Base-by-base conservation (phyloP, 1,140 invertebrate genomes). In the Teleopsis dalmanni region DNA sequence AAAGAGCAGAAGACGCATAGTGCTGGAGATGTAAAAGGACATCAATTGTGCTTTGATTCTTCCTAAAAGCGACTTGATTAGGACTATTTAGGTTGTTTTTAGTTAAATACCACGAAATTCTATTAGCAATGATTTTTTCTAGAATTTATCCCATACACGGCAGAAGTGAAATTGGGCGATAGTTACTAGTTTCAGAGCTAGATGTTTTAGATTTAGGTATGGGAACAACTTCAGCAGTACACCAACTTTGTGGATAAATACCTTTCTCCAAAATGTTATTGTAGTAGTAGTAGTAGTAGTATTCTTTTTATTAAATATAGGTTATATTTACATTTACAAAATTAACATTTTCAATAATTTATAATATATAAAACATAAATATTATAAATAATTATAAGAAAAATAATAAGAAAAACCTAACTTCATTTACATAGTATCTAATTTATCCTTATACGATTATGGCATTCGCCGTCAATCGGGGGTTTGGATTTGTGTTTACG, bases 51-150 rank as follows among this genome's bases (percentile, higher is more conserved):
- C 48, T 23, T 25, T 36, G 48, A 11, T 25, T 14, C 3, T 9
- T 6, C 31, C 36, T 44, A 38, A 50, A 50, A 13, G 47, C 47
- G 10, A 40, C 36, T 48, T 48, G 47, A 21, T 40, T 29, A 13
- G 26, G 14, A 14, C 11, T n/a, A 6, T 40, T 29, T 18, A 29
- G 26, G n/a, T 48, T 40, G 9, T 48, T 18, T 31, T 13, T 40
- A 11, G 18, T 3, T 7, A 37, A 25, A 14, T 26, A 48, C 35
- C 37, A 48, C 26, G 31, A n/a, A 14, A 48, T 14, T 27, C 47
- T 11, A n/a, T 38, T 34, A 10, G 48, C 19, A 11, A 36, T 19
- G 14, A 43, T 50, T 37, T 35, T 27, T 27, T 37, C 40, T 29
- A 50, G 25, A 3, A 43, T 11, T 27, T 50, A 43, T 8, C 38